Conservation (phyloP, 1,140 invertebrate species). For the Neuroterus valhalla region DNA sequence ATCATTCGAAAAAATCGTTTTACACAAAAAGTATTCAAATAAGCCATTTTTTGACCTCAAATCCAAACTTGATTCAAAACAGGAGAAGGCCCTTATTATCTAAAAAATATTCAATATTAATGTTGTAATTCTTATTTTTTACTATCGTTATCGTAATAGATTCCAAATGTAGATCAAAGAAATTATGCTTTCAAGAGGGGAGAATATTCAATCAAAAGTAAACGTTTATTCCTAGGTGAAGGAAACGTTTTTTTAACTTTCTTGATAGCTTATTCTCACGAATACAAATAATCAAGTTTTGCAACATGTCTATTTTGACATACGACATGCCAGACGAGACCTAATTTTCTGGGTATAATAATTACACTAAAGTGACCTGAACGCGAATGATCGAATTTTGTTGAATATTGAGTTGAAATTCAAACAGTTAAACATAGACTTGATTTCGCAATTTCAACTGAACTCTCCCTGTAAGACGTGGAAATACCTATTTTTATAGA, state of each 20-base stretch:
- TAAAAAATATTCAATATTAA: no score
- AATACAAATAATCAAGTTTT: background rate
- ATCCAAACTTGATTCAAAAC: no score
- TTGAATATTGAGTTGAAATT: no score
- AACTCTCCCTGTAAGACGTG: no score
- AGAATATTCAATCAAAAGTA: conserved; percentile 22
- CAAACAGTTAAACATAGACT: no score
- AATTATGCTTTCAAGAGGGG: background rate
- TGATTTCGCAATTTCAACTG: no score
- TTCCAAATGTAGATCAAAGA: conserved; percentile 16
- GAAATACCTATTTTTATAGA: no score
- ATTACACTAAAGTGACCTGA: background rate
- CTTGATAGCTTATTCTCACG: conserved; percentile 22
- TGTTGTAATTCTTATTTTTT: background rate
- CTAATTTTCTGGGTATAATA: conserved; percentile 15
- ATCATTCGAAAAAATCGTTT: no score
- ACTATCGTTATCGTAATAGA: background rate
- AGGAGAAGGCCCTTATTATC: no score
- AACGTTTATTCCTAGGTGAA: conserved; percentile 23
- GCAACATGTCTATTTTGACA: conserved; percentile 17
- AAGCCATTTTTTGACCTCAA: no score
- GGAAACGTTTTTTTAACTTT: conserved; percentile 23
- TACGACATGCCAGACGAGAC: conserved; percentile 13
- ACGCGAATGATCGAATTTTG: background rate
- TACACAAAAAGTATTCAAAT: no score